Conservation (phyloP, 1,140 invertebrate species). For the Drosophila guanche region DNA sequence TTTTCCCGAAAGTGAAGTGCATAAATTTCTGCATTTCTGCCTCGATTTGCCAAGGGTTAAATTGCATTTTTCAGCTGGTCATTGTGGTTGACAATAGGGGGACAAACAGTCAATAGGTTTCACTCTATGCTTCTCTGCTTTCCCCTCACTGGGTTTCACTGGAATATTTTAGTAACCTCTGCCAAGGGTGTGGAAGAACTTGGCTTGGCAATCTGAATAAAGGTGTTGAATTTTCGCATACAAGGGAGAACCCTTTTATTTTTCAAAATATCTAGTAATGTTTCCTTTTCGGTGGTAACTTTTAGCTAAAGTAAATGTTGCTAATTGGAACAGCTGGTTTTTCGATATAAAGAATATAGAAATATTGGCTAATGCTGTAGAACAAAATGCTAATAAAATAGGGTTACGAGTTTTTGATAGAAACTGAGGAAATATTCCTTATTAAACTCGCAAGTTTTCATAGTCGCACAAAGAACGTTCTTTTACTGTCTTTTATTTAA, state of each 20-base stretch:
- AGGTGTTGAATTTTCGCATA: conserved; percentile 44
- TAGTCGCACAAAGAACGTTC: too few relatives aligned
- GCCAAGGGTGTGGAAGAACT: conserved; percentile 17
- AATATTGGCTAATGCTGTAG: neutral
- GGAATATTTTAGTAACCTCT: conserved; percentile 51
- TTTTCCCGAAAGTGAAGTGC: conserved; percentile 67
- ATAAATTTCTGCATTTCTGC: conserved; percentile 35
- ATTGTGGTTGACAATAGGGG: conserved; percentile 54
- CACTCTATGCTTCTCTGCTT: neutral
- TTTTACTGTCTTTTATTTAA: neutral
- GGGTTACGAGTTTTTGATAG: neutral
- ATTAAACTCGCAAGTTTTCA: too few relatives aligned
- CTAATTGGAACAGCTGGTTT: conserved; percentile 34
- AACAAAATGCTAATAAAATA: neutral
- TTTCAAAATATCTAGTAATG: neutral
- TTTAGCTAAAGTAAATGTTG: conserved; percentile 34
- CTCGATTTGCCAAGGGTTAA: conserved; percentile 55
- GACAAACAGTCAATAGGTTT: conserved; percentile 31
- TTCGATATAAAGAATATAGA: neutral
- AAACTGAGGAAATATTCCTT: neutral
- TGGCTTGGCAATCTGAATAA: conserved; percentile 18
- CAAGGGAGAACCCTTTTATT: conserved; percentile 51
- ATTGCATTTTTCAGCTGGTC: conserved; percentile 68
- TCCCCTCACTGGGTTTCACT: conserved; percentile 28
- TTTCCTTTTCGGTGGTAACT: conserved; percentile 25